Evolutionary conservation across 2,797 vertebrate genomes (phyloP).

Genomic region (Sebastes diaconus): DNA sequence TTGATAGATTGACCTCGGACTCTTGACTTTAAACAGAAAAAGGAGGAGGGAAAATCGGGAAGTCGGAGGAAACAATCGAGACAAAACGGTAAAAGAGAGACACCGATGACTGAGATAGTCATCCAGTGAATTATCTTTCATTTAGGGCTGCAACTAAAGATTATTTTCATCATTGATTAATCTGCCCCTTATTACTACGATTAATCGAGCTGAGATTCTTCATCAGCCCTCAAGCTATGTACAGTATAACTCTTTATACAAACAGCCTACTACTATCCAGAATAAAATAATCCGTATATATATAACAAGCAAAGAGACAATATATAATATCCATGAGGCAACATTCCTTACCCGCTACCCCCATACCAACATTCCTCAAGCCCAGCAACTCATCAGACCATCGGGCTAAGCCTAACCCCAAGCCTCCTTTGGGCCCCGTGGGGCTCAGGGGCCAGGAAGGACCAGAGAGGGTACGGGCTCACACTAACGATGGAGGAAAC

Average conservation of each 20-base stretch:
- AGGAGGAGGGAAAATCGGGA: slow-evolving; percentile 50
- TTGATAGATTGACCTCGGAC: slow-evolving; percentile 83
- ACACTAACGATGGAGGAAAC: slow-evolving; percentile 82
- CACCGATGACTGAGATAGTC: slow-evolving; percentile 7
- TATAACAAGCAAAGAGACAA: neutral
- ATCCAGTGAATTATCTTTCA: neutral
- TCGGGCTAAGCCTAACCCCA: slow-evolving; percentile 59
- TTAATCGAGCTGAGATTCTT: neutral
- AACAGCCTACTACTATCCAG: neutral
- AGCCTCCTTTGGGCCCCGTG: slow-evolving; percentile 59
- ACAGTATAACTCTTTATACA: neutral
- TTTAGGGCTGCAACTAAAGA: neutral
- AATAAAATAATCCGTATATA: neutral
- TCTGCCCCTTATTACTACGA: neutral
- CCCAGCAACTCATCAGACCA: slow-evolving; percentile 50
- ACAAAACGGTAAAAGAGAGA: slow-evolving; percentile 14
- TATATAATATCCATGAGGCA: slow-evolving; percentile 6
- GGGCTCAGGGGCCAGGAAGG: slow-evolving; percentile 71
- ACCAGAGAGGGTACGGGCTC: slow-evolving; percentile 69
- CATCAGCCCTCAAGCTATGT: neutral
- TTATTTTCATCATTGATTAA: neutral
- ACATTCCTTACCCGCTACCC: slow-evolving; percentile 29
- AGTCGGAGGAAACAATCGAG: slow-evolving; percentile 42
- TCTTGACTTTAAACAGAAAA: slow-evolving; percentile 70
- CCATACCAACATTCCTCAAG: slow-evolving; percentile 35